phyloP scores from a whole-genome alignment of 2,797 vertebrate species.

The Adelosebastes latens region DNA sequence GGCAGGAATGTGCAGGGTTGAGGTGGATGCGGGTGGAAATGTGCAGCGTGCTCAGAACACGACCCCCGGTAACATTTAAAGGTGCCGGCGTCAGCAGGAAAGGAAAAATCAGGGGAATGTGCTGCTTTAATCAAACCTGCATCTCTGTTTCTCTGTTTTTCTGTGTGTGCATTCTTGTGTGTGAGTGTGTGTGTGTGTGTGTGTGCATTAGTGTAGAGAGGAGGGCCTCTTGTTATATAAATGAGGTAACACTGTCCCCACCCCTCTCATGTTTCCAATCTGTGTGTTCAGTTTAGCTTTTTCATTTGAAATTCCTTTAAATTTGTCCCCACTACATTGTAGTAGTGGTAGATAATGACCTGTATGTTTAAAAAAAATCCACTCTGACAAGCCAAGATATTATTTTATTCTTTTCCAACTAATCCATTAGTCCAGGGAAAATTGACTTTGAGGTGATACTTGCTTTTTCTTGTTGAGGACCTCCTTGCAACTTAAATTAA shows the following conservation, averaged over 20 bases:
- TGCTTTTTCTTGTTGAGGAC: not conserved
- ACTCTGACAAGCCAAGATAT: not conserved
- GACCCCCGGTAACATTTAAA: slow-evolving; percentile 70
- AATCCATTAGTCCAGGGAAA: not conserved
- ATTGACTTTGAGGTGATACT: not conserved
- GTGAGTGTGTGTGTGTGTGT: not conserved
- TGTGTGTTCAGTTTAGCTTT: not conserved
- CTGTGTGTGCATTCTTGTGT: not conserved
- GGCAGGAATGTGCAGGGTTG: slow-evolving; percentile 69
- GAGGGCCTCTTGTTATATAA: slow-evolving; percentile 30
- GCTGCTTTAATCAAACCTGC: slow-evolving; percentile 76
- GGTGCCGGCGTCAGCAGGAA: slow-evolving; percentile 70
- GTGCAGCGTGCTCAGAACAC: slow-evolving; percentile 67
- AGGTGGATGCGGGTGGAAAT: slow-evolving; percentile 69
- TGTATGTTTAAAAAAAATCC: not conserved
- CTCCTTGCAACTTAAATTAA: not conserved
- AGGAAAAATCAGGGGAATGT: slow-evolving; percentile 65
- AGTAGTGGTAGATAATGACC: not conserved
- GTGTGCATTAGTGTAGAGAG: not conserved
- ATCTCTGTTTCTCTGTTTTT: slow-evolving; percentile 51
- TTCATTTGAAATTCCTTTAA: not conserved
- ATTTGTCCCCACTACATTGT: not conserved
- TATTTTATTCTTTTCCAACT: not conserved
- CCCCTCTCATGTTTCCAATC: slow-evolving; percentile 13
- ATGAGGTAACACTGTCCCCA: slow-evolving; percentile 12